Base-by-base conservation (phyloP, 2,113 vertebrate genomes). In the Callospermophilus lateralis region DNA sequence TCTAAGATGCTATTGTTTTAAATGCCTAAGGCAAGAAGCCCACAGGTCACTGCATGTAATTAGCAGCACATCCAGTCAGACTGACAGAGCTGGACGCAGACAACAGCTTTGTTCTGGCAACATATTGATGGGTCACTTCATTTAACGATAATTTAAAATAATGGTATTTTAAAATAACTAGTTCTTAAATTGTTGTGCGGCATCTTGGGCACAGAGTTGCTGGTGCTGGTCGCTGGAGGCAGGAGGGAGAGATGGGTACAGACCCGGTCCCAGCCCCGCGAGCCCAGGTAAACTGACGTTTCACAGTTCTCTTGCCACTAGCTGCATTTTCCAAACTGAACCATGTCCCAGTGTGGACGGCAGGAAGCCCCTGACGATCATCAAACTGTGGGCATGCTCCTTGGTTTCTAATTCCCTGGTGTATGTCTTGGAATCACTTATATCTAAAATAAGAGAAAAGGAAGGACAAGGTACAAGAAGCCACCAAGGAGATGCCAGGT, bases 21-120 rank as follows among this genome's bases (percentile, higher is more conserved):
- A 91, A 97, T 76, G 96, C 94, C 97, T 61, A 65, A 97, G 96
- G 97, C 97, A 97, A 95, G 67, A 11, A 89, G 77, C 93, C 93
- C 88, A 92, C 97, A 95, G 85, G 80, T 55, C 26, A 17, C 51
- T 79, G 61, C 78, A 77, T 94, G 61, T 78, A 96, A 93, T 96
- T 92, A 96, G 78, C 94, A 95, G 97, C 85, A 80, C n/a, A 68
- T 89, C 97, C 84, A 92, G 61, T 73, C 70, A 90, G 83, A 73
- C 94, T 76, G 89, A 87, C 86, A 51, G 89, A 77, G 84, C 73
- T 70, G 91, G n/a, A 34, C 84, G 8, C 63, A 63, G 32, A 0
- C 61, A 89, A 73, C 16, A 10, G 0, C 85, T 92, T 78, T 68
- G 97, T 97, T 97, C 80, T 70, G 20, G 68, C 80, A 91, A 91